Evolutionary conservation across 2,113 vertebrate genomes (phyloP), one percentile per base, ranked within the genome.

Genomic region (Eretmochelys imbricata): DNA sequence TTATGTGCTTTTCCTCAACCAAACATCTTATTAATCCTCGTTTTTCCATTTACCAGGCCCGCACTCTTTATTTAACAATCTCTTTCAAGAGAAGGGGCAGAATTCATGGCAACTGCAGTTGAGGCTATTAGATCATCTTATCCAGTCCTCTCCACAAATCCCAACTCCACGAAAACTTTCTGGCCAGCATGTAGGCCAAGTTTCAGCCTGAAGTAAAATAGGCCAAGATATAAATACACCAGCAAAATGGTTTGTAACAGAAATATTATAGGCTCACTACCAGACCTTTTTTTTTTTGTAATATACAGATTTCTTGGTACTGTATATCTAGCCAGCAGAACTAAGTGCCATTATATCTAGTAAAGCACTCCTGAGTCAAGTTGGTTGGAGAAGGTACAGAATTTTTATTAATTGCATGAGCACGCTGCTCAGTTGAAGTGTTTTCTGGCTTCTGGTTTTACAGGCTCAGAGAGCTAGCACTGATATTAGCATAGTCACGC

Each of bases 181-280:
- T 93, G 92, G 6, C 85, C 72, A 82, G 42, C 50, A 49, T 14
- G 85, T 55, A 9, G 94, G 95, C 29, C 92, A 90, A 0, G 92
- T 90, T 76, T 91, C 85, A 82, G 80, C 75, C 90, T 1, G 75
- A 76, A 91, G 89, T 88, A 89, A 20, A 80, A 90, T 2, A 1
- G 27, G 13, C 87, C 6, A 2, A 27, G 4, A 1, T 35, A 2
- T 4, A 86, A 88, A 1, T 50, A 25, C 80, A 79, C 82, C 12
- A 0, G 42, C 10, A 90, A 55, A 42, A 8, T 0, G 0, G 62
- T 10, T 57, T 81, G 4, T 5, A 9, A 2, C 0, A 0, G 24
- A 62, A 80, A 57, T 31, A 31, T 24, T 17, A 57, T 27, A 78
- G 75, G 42, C 42, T 53, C 5, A 0, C 49, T 2, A 24, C 5